phyloP scores from a whole-genome alignment of 2,113 vertebrate species.

The Pterocles gutturalis region DNA sequence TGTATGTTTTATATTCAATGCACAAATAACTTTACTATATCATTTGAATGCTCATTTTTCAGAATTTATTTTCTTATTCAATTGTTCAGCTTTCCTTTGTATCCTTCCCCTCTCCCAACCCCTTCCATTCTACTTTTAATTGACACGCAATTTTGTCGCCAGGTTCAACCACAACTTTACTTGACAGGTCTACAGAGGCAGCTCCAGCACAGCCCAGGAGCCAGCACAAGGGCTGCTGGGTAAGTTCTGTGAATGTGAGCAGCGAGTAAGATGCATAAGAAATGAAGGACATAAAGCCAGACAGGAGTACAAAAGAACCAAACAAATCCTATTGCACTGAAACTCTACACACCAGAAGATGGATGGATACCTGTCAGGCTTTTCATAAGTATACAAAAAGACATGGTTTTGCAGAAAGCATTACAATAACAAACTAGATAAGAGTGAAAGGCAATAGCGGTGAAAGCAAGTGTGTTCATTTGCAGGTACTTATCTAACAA shows the following conservation, averaged over 20 bases:
- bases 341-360: not conserved
- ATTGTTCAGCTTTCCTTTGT: not conserved
- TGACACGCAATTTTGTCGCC: not conserved
- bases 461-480: not conserved
- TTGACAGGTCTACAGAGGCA: not conserved
- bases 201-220: not conserved
- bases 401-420: not conserved
- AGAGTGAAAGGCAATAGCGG: not conserved
- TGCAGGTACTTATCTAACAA: not conserved
- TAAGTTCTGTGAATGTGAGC: not conserved
- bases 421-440: not conserved
- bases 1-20: not conserved
- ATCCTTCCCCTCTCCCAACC: fast-evolving
- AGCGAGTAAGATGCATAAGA: not conserved
- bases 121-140: not conserved
- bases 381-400: not conserved
- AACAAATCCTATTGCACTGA: not conserved
- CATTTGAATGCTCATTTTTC: not conserved
- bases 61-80: not conserved
- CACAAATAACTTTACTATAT: not conserved
- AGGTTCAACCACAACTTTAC: not conserved
- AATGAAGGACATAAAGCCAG: not conserved
- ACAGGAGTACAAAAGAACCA: not conserved
- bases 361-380: not conserved
- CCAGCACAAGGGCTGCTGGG: fast-evolving